These are phyloP conservation scores for Smutsia temminckii DNA, from an alignment of 2,797 vertebrate genomes.

Conservation along the genomic window DNA sequence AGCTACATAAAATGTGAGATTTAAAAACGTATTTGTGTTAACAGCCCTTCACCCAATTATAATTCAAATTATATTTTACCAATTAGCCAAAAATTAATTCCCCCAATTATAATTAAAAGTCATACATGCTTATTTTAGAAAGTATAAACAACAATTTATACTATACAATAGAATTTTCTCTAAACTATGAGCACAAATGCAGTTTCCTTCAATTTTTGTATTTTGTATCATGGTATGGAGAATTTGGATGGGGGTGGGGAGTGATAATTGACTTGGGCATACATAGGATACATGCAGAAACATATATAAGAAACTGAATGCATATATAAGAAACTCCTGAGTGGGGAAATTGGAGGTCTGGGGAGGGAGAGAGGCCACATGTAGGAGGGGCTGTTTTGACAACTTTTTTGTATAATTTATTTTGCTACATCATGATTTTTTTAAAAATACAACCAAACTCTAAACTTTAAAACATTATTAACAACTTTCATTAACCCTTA, in stretches of 20 bases:
- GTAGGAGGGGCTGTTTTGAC: not conserved
- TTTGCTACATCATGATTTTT: not conserved
- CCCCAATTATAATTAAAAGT: not conserved
- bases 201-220: constrained; percentile 1
- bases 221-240: not conserved
- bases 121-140: not conserved
- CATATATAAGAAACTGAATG: not conserved
- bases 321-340: too few species aligned
- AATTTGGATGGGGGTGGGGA: not conserved
- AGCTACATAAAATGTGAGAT: not conserved
- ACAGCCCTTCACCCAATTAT: not conserved
- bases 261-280: not conserved
- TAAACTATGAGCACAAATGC: not conserved
- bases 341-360: not conserved
- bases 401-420: not conserved
- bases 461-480: not conserved
- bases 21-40: not conserved
- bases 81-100: not conserved
- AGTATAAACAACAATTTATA: not conserved
- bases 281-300: not conserved
- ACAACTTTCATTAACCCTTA: not conserved
- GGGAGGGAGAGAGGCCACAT: not conserved
- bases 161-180: not conserved
- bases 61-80: not conserved
- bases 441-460: not conserved